Evolutionary conservation across 2,113 vertebrate genomes (phyloP), one percentile per base, ranked within the genome.

Genomic region (Pollimyrus isidori): DNA sequence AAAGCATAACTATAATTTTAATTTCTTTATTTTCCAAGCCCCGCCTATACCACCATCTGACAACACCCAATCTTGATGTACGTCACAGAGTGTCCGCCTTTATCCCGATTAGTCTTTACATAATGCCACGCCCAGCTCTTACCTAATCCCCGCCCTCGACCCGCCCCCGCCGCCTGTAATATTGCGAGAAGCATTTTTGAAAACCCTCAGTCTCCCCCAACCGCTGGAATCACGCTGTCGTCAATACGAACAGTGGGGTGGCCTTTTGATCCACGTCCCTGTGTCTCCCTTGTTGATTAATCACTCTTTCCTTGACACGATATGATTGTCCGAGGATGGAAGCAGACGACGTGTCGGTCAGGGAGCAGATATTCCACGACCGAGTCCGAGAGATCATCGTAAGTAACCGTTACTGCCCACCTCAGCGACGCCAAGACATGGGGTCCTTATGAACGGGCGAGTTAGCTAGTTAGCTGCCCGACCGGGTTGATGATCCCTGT

Each of bases 331-430:
- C 89, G 93, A 92, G 90, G 23, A 96, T 96, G 92, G 95, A 97
- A 89, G 94, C 92, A 90, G 96, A 97, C 88, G 92, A 92, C 87
- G 90, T 96, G 92, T 93, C 95, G 58, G 89, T 94, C 91, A 95
- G 95, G 91, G 94, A 96, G 93, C 96, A 95, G 92, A 91, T 97
- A 0, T 97, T 97, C 87, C 96, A 97, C 91, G 93, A 96, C 45
- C 73, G 93, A 46, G 93, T 96, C 92, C 96, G 96, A 80, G 96
- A 97, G 89, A 96, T 94, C 88, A 93, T 97, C 65, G 96, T 97
- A 93, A 97, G 96, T 96, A 46, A 53, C 58, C 46, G 1, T 84
- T 84, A 84, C 42, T 84, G 42, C 7, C 82, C 45, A 48, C 39
- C 0, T 48, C 11, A 45, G 19, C 7, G 80, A 7, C 21, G 19